A percentile compares a stretch with the other conserved stretches of the same genome.
These are phyloP conservation scores for Amazona vittata DNA, from an alignment of 2,113 vertebrate species.

Conservation along the genomic window DNA sequence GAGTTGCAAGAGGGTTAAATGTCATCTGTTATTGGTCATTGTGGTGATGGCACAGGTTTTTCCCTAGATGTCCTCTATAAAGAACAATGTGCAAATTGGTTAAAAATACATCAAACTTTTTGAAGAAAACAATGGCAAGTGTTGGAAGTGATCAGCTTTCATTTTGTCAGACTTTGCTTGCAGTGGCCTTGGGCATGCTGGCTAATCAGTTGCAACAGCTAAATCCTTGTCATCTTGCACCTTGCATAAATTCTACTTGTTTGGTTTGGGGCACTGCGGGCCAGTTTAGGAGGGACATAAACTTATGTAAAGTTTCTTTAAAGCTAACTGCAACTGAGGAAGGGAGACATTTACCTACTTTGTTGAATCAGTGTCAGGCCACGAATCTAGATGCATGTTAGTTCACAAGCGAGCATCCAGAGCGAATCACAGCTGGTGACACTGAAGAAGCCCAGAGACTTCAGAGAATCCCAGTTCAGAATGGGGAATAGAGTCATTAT, in stretches of 20 bases:
- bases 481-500: neutral
- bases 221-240: neutral
- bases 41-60: rapidly evolving
- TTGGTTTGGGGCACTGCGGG: neutral
- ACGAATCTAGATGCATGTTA: neutral
- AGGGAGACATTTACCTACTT: neutral
- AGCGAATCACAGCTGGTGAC: neutral
- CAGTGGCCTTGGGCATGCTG: neutral
- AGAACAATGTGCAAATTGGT: neutral
- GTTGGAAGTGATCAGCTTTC: neutral
- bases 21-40: neutral
- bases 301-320: neutral
- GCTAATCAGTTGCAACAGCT: neutral
- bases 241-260: neutral
- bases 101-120: neutral
- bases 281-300: neutral
- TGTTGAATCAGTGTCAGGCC: neutral
- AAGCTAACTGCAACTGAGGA: neutral
- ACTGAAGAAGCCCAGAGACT: neutral
- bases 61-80: neutral
- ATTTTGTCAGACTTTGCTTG: neutral
- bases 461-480: neutral
- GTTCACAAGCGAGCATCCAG: neutral
- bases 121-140: neutral
- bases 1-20: neutral